A percentile compares a stretch with the other conserved stretches of the same genome.
phyloP scores from a whole-genome alignment of 2,113 vertebrate species.

The Oreocharis arfaki region DNA sequence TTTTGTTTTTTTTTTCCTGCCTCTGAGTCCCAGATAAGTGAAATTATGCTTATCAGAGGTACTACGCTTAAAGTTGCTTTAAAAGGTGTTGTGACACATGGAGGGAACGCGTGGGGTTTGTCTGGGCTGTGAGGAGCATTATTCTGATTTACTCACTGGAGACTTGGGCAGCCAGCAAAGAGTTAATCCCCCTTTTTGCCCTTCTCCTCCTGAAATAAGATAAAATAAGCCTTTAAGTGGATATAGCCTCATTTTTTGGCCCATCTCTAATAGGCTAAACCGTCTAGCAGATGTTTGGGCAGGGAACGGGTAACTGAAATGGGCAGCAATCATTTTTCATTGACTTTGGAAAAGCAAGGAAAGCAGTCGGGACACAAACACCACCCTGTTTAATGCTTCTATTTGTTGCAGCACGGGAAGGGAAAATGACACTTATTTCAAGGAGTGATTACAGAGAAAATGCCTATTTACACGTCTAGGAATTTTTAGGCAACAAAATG shows the following conservation, averaged over 20 bases:
- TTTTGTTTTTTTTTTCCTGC: not conserved
- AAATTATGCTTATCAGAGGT: not conserved
- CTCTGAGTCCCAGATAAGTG: not conserved
- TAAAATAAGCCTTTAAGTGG: not conserved
- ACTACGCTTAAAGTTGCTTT: not conserved
- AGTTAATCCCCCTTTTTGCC: not conserved
- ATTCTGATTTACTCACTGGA: not conserved
- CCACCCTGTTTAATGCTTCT: not conserved
- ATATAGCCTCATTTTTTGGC: not conserved
- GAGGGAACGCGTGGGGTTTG: not conserved
- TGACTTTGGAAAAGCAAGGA: not conserved
- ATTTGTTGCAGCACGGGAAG: not conserved
- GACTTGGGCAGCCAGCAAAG: not conserved
- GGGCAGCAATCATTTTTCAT: not conserved
- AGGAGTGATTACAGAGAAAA: not conserved
- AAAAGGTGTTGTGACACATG: not conserved
- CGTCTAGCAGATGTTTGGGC: not conserved
- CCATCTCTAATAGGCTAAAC: not conserved
- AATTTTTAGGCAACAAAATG: not conserved
- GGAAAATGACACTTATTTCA: not conserved
- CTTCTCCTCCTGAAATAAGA: not conserved
- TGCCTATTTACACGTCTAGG: not conserved
- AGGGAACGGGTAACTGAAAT: not conserved
- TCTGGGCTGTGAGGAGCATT: not conserved
- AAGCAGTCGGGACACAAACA: too few species aligned